Conservation (phyloP, 2,797 vertebrate species). For the Bucorvus abyssinicus region DNA sequence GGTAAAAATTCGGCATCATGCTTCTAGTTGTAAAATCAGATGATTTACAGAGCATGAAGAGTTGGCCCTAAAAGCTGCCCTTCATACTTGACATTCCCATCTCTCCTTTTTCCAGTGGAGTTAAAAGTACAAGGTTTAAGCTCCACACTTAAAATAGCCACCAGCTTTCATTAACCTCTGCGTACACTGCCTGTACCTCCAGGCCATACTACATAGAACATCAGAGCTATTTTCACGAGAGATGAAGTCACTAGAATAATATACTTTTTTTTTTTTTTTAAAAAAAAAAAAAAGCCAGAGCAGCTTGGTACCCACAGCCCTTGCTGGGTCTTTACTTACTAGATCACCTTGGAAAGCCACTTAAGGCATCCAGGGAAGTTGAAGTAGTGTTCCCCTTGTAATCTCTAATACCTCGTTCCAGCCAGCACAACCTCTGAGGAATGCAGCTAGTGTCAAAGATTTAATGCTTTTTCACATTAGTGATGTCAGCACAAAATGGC, state of each 20-base stretch:
- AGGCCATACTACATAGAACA: background rate
- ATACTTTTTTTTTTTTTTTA: no score
- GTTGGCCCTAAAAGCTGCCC: background rate
- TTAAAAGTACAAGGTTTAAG: background rate
- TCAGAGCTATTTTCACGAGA: background rate
- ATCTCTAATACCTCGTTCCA: constrained; percentile 81
- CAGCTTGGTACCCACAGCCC: background rate
- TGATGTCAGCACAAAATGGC: constrained; percentile 98
- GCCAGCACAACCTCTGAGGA: constrained; percentile 74
- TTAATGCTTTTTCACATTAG: constrained; percentile 99
- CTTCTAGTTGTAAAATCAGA: background rate
- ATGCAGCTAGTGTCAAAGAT: constrained; percentile 83
- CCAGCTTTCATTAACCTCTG: background rate
- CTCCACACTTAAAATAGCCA: background rate
- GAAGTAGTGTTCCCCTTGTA: constrained; percentile 71
- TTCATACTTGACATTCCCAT: background rate
- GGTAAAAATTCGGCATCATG: background rate
- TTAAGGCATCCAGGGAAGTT: constrained; percentile 16
- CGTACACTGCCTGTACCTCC: fast-evolving
- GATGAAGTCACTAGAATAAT: background rate
- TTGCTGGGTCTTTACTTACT: constrained; percentile 18
- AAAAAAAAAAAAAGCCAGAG: background rate
- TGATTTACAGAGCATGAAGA: background rate
- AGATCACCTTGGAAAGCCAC: constrained; percentile 64
- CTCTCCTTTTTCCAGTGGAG: background rate